Evolutionary conservation across 2,888 invertebrate species (phyloP), one percentile per base, ranked within the genome.

Genomic region (Drosophila yooni): DNA sequence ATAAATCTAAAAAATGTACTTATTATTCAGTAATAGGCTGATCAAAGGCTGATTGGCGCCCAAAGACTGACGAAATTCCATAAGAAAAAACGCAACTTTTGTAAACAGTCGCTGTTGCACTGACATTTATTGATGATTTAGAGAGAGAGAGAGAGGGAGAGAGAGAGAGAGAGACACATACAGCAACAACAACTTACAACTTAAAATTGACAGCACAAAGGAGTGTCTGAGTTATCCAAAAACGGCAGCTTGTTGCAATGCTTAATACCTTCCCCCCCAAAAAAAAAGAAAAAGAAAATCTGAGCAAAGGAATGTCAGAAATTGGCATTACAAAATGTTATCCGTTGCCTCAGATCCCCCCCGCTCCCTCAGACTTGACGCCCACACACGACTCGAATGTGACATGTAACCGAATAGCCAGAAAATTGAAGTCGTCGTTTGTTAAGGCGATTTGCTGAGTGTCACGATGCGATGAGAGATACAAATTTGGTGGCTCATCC

Each of bases 401-500:
- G 43, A 51, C 43, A 29, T 15, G 34, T 43, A 40, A 52, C 43
- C n/a, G 15, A 48, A 29, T 27, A 54, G 40, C 53, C 3, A 5
- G 53, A 13, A 53, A 58, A 38, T 76, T 8, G 25, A 57, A 51
- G 56, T 68, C 58, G 64, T 53, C 60, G 64, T 21, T 43, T 67
- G 65, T 82, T 78, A 82, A 82, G 85, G 88, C 86, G 88, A 85
- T 88, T 88, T 85, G 88, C 46, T 46, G 70, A 29, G 64, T 82
- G 83, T 77, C 89, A 85, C 81, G 83, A 68, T 51, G 73, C 61
- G 61, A 73, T 63, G 25, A 8, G 36, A 67, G 59, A 71, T 72
- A 87, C 68, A 65, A 73, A 85, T 80, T 82, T 73, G 83, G 68
- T 69, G 56, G 46, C 25, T 46, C 46, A 46, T 46, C 46, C 46